A percentile compares a stretch with the other conserved stretches of the same genome.
These are phyloP conservation scores for Orientallactaga bullata DNA, from an alignment of 2,113 vertebrate species.

Conservation along the genomic window DNA sequence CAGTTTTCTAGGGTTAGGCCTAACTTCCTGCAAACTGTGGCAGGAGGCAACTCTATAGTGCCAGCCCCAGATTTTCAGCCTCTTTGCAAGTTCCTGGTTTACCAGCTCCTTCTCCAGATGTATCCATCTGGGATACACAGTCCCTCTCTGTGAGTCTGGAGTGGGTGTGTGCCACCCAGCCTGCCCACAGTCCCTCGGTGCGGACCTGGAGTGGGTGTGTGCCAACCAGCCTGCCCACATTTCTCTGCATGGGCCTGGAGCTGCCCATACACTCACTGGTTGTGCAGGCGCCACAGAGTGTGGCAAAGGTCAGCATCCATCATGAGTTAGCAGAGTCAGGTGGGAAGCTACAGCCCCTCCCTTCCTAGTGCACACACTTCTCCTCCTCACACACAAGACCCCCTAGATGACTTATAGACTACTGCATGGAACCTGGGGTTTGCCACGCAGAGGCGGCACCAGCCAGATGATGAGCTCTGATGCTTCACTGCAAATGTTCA, in stretches of 20 bases:
- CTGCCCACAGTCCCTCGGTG: no score
- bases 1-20: not conserved
- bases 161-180: no score
- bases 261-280: not conserved
- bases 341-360: not conserved
- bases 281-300: not conserved
- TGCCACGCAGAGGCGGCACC: not conserved
- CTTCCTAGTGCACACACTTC: no score
- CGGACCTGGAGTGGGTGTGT: no score
- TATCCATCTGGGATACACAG: no score
- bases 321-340: not conserved
- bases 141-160: no score
- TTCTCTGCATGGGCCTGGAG: not conserved
- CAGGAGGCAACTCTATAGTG: not conserved
- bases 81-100: not conserved
- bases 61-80: not conserved
- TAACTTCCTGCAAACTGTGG: not conserved
- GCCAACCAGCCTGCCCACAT: not conserved
- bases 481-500: not conserved
- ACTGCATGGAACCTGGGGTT: not conserved
- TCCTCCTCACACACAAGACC: no score
- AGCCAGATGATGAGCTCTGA: not conserved
- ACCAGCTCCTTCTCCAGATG: not conserved
- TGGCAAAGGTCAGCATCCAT: not conserved
- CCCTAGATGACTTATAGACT: not conserved